Conservation (phyloP, 2,888 invertebrate species). For the Diplolepis rosae region DNA sequence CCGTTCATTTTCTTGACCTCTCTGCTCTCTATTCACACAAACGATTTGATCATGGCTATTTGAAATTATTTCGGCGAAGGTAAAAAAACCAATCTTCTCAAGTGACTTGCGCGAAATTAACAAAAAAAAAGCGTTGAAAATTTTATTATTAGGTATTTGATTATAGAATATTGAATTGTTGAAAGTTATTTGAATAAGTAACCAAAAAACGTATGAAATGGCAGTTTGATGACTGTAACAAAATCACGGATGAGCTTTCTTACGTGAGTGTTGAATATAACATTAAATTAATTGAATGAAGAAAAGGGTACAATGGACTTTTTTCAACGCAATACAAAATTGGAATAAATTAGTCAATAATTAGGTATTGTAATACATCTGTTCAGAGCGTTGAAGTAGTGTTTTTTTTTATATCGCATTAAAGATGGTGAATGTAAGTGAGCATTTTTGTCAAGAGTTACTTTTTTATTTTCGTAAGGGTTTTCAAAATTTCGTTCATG, state of each 20-base stretch:
- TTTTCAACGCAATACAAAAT: too few species aligned
- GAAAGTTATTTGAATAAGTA: too few species aligned
- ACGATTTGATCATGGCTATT: background rate
- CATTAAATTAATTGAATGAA: background rate
- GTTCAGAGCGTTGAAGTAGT: too few species aligned
- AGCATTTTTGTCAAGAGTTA: too few species aligned
- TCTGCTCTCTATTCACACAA: background rate
- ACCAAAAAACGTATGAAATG: constrained; percentile 47
- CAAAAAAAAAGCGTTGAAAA: background rate
- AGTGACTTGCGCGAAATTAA: constrained; percentile 12
- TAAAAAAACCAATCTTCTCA: constrained; percentile 27
- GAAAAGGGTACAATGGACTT: background rate
- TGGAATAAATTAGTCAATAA: too few species aligned
- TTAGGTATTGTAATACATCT: too few species aligned
- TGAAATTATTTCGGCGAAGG: background rate
- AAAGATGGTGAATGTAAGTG: too few species aligned
- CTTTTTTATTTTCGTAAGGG: too few species aligned
- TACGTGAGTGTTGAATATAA: constrained; percentile 9
- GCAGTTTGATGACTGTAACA: constrained; percentile 36
- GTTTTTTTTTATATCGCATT: too few species aligned
- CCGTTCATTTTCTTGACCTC: background rate
- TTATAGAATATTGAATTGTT: too few species aligned
- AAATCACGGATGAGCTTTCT: constrained; percentile 19
- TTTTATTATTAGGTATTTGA: too few species aligned
- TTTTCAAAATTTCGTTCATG: too few species aligned